Conservation (phyloP, 2,888 invertebrate genomes). For the Aquatica leii region DNA sequence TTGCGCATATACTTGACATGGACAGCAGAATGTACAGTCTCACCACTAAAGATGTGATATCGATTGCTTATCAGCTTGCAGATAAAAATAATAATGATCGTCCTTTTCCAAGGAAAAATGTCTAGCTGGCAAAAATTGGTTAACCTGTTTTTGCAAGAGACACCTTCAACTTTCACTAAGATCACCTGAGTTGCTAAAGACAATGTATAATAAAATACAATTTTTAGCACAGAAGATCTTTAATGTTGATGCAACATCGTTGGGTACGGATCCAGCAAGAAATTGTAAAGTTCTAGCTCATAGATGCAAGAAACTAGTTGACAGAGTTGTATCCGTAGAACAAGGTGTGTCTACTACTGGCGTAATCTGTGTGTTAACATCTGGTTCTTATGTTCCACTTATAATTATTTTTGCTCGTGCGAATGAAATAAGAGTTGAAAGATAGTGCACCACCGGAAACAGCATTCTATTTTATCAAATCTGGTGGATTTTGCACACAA, state of each 20-base stretch:
- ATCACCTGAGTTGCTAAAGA: too few species aligned
- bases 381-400: background rate
- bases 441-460: slow-evolving; percentile 17
- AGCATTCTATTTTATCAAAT: slow-evolving; percentile 34
- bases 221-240: too few species aligned
- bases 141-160: slow-evolving; percentile 17
- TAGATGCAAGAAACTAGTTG: too few species aligned
- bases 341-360: too few species aligned
- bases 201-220: too few species aligned
- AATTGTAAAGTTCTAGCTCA: too few species aligned
- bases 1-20: slow-evolving; percentile 24
- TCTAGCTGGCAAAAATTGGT: slow-evolving; percentile 40
- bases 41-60: slow-evolving; percentile 27
- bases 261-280: too few species aligned
- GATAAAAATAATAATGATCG: slow-evolving; percentile 34
- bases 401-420: slow-evolving; percentile 23
- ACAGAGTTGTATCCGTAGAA: too few species aligned
- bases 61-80: slow-evolving; percentile 35
- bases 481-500: background rate
- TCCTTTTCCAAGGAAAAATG: slow-evolving; percentile 34
- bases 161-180: too few species aligned
- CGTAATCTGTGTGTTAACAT: too few species aligned
- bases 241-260: too few species aligned
- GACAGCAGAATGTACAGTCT: slow-evolving; percentile 39
- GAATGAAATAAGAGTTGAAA: slow-evolving; percentile 25